Evolutionary conservation across 2,797 vertebrate species (phyloP).

Genomic region (Malurus splendens): DNA sequence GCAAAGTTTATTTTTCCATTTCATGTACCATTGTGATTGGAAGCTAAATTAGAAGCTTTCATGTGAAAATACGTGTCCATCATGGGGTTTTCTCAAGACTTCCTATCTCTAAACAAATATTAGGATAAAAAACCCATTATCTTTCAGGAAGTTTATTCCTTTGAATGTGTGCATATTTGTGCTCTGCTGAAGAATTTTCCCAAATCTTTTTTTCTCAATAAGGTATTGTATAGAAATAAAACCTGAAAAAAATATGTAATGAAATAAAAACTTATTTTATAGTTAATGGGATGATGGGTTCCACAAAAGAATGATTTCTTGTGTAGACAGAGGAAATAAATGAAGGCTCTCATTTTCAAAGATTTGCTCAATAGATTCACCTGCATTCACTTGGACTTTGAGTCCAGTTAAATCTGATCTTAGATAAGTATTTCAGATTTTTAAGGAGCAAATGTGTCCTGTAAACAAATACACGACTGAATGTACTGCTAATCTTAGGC

Average conservation of each 20-base stretch:
- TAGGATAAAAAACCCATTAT: background rate
- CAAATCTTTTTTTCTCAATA: background rate
- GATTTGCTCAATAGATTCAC: background rate
- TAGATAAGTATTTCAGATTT: background rate
- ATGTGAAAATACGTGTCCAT: background rate
- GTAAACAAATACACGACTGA: background rate
- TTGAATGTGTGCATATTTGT: rapidly evolving
- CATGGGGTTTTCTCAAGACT: background rate
- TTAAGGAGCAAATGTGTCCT: background rate
- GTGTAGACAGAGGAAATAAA: background rate
- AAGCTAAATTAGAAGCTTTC: background rate
- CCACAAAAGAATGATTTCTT: background rate
- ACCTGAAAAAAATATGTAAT: background rate
- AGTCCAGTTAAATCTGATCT: background rate
- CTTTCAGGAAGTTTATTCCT: background rate
- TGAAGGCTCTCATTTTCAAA: background rate
- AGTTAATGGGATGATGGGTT: rapidly evolving
- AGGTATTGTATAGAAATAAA: background rate
- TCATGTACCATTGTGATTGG: background rate
- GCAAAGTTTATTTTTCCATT: background rate
- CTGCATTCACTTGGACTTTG: background rate
- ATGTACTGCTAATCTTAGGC: background rate
- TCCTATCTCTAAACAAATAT: background rate
- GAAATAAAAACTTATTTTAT: background rate
- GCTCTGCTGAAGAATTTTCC: background rate